Evolutionary conservation across 2,797 vertebrate species (phyloP), one percentile per base, ranked within the genome.

Genomic region (Enteromius thamalakanensis): DNA sequence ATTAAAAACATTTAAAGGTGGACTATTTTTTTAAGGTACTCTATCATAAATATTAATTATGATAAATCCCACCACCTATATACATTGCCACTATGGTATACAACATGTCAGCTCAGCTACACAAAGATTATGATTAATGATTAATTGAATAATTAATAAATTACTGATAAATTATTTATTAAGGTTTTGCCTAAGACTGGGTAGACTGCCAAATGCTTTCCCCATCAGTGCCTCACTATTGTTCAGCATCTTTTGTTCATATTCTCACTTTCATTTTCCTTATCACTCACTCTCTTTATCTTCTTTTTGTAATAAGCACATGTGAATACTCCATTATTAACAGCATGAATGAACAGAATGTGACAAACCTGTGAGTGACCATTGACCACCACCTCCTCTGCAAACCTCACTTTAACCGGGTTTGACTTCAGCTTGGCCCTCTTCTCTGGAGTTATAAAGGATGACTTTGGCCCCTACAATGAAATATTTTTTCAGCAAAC

Each of bases 401-500:
- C 97, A 47, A 99, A 99, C 78, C 94, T 96, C 84, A 99, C 98
- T 91, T 99, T 99, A 32, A 98, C 96, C 0, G 98, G 98, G 89
- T 99, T 99, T 82, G 94, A 97, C 89, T 95, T 96, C 76, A 99
- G 94, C 87, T 96, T 96, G 64, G 97, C 97, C 87, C 96, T 95
- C 92, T 99, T 99, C 93, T 99, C 98, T 1, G 95, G 97, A 0
- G 97, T 99, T 86, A 99, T 96, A 90, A 99, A 99, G 0, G 97
- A 99, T 0, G 98, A 99, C 87, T 99, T 99, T 19, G 97, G 98
- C 45, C 97, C 96, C 98, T 99, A 90, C 0, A 62, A 10, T 69
- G 19, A 69, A 7, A 34, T 60, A 17, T 37, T 47, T 29, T 62
- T 45, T 34, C 1, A 34, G 51, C 4, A 76, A 60, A 42, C 55